Evolutionary conservation across 1,140 invertebrate species (phyloP).

Genomic region (Nilaparvata lugens): DNA sequence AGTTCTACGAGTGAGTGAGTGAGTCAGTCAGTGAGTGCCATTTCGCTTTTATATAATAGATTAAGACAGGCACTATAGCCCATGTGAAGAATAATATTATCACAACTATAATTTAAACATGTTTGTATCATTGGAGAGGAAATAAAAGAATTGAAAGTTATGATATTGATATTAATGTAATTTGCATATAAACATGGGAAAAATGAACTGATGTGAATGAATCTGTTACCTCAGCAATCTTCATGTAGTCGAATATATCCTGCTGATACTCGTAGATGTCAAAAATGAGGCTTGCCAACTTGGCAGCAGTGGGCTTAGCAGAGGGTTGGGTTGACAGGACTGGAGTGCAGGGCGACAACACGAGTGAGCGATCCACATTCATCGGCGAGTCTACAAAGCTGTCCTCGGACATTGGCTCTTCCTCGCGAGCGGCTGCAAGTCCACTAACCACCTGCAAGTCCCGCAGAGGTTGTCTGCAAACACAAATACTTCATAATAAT

Average conservation of each 20-base stretch:
- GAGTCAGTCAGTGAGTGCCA: no score
- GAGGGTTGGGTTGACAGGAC: conserved; percentile 12
- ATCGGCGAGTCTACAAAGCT: conserved; percentile 31
- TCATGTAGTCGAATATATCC: conserved; percentile 75
- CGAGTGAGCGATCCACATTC: conserved; percentile 29
- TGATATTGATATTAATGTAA: no score
- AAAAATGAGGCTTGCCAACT: conserved; percentile 43
- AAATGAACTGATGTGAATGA: no score
- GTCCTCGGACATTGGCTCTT: conserved; percentile 40
- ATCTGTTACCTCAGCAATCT: conserved; percentile 70
- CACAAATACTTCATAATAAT: no score
- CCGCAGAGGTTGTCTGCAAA: conserved; percentile 16
- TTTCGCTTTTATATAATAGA: no score
- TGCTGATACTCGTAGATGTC: conserved; percentile 66
- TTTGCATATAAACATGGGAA: no score
- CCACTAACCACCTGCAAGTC: conserved; percentile 16
- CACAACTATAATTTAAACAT: no score
- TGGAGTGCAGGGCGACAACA: neutral
- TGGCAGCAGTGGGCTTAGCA: conserved; percentile 17
- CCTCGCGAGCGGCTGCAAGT: conserved; percentile 24
- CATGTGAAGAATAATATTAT: no score
- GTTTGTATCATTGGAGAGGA: no score
- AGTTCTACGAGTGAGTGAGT: no score
- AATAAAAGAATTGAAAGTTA: no score
- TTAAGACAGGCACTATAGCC: no score